Percentiles rank a stretch among this genome's conserved stretches.
Evolutionary conservation across 2,888 invertebrate genomes (phyloP).

Genomic region (Sisyra nigra): DNA sequence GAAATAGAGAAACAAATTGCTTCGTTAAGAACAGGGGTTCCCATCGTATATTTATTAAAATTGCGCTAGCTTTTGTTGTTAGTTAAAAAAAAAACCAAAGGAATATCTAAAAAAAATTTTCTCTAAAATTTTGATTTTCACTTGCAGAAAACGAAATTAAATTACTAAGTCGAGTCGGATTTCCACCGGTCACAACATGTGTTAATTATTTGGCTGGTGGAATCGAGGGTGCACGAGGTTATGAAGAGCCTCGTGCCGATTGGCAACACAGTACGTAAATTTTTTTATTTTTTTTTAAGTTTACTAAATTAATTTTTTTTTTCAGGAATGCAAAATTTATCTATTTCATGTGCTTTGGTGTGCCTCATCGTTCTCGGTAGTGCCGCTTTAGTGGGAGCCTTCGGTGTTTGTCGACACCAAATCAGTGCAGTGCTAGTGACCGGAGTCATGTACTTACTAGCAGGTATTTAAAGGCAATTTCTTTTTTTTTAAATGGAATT

Average conservation of each 20-base stretch:
- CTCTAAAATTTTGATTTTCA: no score
- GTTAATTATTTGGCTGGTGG: constrained; percentile 64
- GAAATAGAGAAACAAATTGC: no score
- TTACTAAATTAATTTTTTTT: not conserved
- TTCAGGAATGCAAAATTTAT: constrained; percentile 88
- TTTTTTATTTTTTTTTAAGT: not conserved
- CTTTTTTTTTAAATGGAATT: not conserved
- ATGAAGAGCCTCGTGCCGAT: constrained; percentile 56
- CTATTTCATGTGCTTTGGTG: constrained; percentile 86
- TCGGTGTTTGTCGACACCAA: constrained; percentile 80
- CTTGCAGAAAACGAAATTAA: constrained; percentile 53
- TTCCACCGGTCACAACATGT: constrained; percentile 53
- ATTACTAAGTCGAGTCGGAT: constrained; percentile 45
- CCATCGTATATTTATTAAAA: not conserved
- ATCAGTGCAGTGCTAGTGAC: constrained; percentile 88
- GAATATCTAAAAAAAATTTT: no score
- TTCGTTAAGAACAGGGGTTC: no score
- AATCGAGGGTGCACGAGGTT: constrained; percentile 39
- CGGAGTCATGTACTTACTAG: constrained; percentile 84
- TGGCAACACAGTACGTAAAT: constrained; percentile 60
- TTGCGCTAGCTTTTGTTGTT: not conserved
- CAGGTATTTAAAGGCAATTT: constrained; percentile 42
- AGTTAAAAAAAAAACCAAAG: constrained; percentile 2
- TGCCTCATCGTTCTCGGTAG: constrained; percentile 77
- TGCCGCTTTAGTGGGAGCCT: constrained; percentile 74